These are phyloP conservation scores for Sericinus montela DNA, from an alignment of 2,888 invertebrate species.

Conservation along the genomic window DNA sequence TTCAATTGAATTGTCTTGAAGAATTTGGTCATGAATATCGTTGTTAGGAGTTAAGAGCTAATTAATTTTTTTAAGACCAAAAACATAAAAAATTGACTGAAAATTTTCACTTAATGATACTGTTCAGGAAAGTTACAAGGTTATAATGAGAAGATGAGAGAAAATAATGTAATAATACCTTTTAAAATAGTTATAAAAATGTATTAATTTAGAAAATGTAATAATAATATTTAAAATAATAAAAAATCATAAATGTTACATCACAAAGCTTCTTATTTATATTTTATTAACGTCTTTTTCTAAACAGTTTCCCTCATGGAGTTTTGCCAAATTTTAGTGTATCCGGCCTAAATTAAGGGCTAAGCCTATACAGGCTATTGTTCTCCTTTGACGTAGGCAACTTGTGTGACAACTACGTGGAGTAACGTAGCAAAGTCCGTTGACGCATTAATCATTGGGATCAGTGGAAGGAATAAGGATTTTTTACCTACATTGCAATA, in stretches of 20 bases:
- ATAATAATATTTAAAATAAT: too few species aligned
- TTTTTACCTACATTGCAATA: too few species aligned
- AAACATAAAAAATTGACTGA: background rate
- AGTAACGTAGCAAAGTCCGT: slow-evolving; percentile 22
- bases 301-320: slow-evolving; percentile 29
- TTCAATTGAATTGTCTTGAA: slow-evolving; percentile 18
- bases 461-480: too few species aligned
- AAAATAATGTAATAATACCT: too few species aligned
- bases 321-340: slow-evolving; percentile 44
- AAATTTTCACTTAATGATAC: background rate
- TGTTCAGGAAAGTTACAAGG: too few species aligned
- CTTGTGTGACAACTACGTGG: slow-evolving; percentile 25
- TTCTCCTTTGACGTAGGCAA: slow-evolving; percentile 14
- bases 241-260: too few species aligned
- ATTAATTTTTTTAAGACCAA: background rate
- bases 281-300: slow-evolving; percentile 12
- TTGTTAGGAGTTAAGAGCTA: background rate
- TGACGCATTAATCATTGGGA: slow-evolving; percentile 19
- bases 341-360: slow-evolving; percentile 36
- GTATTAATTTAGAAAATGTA: too few species aligned
- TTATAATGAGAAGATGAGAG: too few species aligned
- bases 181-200: too few species aligned
- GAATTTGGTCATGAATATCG: background rate
- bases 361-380: slow-evolving; percentile 26
- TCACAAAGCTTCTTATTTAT: too few species aligned